These are phyloP conservation scores for Piaya cayana DNA, from an alignment of 2,113 vertebrate species.

Conservation along the genomic window DNA sequence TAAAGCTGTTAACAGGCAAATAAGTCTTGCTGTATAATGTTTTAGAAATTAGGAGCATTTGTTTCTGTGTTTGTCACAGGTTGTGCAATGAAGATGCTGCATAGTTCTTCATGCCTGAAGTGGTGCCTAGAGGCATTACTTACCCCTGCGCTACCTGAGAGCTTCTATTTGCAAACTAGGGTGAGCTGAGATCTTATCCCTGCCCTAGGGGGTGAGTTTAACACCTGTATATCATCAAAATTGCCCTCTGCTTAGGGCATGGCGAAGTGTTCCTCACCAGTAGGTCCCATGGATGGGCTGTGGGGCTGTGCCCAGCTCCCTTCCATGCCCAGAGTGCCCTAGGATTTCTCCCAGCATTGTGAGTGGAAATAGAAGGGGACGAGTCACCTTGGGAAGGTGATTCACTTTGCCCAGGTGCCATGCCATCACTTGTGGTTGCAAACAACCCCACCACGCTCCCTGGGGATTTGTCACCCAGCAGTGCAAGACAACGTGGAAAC, in stretches of 20 bases:
- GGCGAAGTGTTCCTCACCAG: neutral
- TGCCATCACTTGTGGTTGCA: neutral
- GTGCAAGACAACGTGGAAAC: neutral
- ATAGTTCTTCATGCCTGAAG: neutral
- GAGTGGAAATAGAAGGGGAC: neutral
- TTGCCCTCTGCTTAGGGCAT: neutral
- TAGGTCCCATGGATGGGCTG: neutral
- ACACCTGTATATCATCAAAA: neutral
- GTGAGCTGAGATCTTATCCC: neutral
- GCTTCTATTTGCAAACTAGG: rapidly evolving
- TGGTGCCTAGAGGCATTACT: rapidly evolving
- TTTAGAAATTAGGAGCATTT: neutral
- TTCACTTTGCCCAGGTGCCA: rapidly evolving
- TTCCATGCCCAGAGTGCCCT: neutral
- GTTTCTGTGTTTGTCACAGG: neutral
- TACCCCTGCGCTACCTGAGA: neutral
- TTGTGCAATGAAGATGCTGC: neutral
- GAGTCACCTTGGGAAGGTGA: neutral
- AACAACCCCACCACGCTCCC: rapidly evolving
- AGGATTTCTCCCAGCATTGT: rapidly evolving
- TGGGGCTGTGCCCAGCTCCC: rapidly evolving
- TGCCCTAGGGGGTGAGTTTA: neutral
- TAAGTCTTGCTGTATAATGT: neutral
- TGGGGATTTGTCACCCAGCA: neutral
- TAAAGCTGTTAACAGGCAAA: neutral